Evolutionary conservation across 2,888 invertebrate species (phyloP).

Genomic region (Myopa tessellatipennis): DNA sequence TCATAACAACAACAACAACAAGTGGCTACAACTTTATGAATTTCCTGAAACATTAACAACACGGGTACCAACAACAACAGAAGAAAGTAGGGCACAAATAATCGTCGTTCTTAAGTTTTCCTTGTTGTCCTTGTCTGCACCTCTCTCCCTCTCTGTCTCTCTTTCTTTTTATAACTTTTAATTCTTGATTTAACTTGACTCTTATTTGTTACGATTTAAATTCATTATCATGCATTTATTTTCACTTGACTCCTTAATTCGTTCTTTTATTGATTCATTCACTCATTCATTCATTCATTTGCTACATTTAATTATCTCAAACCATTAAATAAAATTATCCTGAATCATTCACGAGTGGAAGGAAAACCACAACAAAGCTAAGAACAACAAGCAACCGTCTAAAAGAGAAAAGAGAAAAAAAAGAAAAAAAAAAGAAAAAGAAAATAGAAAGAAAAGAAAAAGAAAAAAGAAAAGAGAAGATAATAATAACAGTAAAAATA

Average conservation of each 20-base stretch:
- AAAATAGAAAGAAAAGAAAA: background rate
- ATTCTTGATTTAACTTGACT: too few relatives aligned
- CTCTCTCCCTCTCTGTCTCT: background rate
- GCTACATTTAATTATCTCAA: too few relatives aligned
- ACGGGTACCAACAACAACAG: conserved; percentile 2
- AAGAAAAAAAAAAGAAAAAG: background rate
- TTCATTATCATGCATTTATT: too few relatives aligned
- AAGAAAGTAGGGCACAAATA: background rate
- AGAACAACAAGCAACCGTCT: background rate
- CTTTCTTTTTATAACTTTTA: background rate
- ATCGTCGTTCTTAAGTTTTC: too few relatives aligned
- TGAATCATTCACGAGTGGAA: too few relatives aligned
- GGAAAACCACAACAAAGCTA: background rate
- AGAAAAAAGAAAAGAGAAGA: background rate
- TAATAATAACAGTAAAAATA: background rate
- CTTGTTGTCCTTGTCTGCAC: too few relatives aligned
- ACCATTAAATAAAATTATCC: too few relatives aligned
- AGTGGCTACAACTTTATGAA: background rate
- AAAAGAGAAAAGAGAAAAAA: background rate
- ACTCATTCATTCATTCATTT: too few relatives aligned
- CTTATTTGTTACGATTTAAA: too few relatives aligned
- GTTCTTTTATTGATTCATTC: too few relatives aligned
- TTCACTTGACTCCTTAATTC: too few relatives aligned
- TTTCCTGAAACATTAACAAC: background rate
- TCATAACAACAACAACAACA: background rate